Percentiles rank a stretch among this genome's conserved stretches.
phyloP scores from a whole-genome alignment of 1,140 invertebrate species.

The Neelides sp. region DNA sequence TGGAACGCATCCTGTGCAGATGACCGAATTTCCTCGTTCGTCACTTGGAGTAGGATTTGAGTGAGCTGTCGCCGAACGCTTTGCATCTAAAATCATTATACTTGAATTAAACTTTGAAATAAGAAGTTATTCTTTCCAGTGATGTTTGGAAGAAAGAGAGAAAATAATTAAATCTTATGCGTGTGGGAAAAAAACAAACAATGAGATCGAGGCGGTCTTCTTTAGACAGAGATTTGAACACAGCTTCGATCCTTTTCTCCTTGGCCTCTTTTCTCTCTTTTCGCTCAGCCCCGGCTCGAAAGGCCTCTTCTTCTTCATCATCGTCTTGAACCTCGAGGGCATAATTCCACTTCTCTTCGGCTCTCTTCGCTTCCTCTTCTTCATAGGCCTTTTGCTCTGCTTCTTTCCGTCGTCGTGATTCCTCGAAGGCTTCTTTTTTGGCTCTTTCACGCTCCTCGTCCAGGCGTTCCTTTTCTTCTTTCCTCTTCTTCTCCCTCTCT shows the following conservation, averaged over 20 bases:
- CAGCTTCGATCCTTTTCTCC: constrained; percentile 16
- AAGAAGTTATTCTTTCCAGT: too few relatives aligned
- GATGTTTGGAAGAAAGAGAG: too few relatives aligned
- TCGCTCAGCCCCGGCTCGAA: too few relatives aligned
- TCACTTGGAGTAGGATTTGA: constrained; percentile 84
- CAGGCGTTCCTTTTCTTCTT: constrained; percentile 62
- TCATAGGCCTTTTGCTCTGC: background rate
- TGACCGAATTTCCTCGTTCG: constrained; percentile 68
- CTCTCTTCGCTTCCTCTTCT: constrained; percentile 13
- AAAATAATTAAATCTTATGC: too few relatives aligned
- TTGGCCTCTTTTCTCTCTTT: too few relatives aligned
- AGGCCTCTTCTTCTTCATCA: constrained; percentile 16
- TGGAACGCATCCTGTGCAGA: constrained; percentile 63
- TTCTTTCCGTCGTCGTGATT: constrained; percentile 30
- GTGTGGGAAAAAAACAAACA: background rate
- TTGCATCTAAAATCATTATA: constrained; percentile 56
- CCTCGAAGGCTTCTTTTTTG: constrained; percentile 52
- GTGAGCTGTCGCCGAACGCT: constrained; percentile 73
- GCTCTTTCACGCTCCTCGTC: constrained; percentile 49
- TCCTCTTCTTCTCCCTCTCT: constrained; percentile 85
- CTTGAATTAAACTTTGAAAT: too few relatives aligned
- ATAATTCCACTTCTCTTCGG: constrained; percentile 3
- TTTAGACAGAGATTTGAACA: constrained; percentile 19
- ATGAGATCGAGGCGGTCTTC: background rate
- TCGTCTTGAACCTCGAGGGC: background rate